These are phyloP conservation scores for Volucella bombylans DNA, from an alignment of 2,888 invertebrate species.

Conservation along the genomic window DNA sequence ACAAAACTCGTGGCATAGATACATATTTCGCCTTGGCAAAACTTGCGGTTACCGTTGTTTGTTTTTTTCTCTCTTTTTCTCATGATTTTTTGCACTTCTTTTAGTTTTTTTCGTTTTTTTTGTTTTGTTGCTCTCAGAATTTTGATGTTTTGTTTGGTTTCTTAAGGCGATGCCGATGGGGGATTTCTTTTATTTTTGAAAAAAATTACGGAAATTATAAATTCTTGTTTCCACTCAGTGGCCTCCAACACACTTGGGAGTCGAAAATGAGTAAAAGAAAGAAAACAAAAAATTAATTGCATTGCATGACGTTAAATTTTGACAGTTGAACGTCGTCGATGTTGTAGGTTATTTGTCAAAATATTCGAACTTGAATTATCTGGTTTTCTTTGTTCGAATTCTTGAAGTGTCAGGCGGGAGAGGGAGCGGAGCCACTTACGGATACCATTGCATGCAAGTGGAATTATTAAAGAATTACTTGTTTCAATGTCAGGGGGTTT, in stretches of 20 bases:
- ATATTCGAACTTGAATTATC: conserved; percentile 5
- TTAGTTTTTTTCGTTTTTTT: conserved; percentile 1
- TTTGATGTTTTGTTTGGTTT: conserved; percentile 39
- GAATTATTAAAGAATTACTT: conserved; percentile 5
- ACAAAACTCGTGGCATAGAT: conserved; percentile 60
- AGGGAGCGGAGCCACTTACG: neutral
- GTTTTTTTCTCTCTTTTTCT: conserved; percentile 15
- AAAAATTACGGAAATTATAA: conserved; percentile 25
- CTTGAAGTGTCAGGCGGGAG: neutral
- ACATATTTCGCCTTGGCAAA: conserved; percentile 67
- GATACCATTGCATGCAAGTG: neutral
- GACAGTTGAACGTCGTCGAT: conserved; percentile 18
- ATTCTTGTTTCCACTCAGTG: conserved; percentile 15
- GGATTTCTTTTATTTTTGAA: neutral
- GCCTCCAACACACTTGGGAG: conserved; percentile 13
- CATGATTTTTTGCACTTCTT: neutral
- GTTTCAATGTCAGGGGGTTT: conserved; percentile 24
- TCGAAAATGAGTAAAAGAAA: neutral
- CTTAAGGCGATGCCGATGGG: conserved; percentile 14
- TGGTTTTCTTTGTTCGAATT: neutral
- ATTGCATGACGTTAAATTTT: conserved; percentile 34
- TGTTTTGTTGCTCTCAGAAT: conserved; percentile 8
- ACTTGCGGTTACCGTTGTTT: conserved; percentile 53
- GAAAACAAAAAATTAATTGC: conserved; percentile 29
- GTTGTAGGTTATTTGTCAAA: conserved; percentile 5